These are phyloP conservation scores for Laothoe populi DNA, from an alignment of 2,888 invertebrate species.

Conservation along the genomic window DNA sequence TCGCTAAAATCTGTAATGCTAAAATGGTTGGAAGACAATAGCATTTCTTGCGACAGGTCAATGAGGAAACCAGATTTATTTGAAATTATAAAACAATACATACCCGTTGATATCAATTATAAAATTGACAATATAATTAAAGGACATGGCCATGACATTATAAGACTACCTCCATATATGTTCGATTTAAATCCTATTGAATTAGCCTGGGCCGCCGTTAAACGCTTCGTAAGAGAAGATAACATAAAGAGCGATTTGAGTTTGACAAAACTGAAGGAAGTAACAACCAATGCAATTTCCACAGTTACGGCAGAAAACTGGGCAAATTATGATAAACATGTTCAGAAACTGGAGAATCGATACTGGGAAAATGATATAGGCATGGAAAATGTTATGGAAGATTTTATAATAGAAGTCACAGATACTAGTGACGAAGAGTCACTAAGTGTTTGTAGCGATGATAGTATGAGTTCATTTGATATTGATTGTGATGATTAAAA, in stretches of 20 bases:
- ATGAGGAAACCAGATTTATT: not conserved
- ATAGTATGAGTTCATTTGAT: too few species aligned
- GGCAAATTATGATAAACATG: not conserved
- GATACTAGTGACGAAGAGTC: too few species aligned
- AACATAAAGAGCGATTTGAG: not conserved
- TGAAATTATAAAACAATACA: too few species aligned
- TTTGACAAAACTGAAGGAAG: not conserved
- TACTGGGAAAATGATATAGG: constrained; percentile 4
- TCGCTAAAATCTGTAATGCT: not conserved
- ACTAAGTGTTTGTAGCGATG: too few species aligned
- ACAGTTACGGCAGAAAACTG: not conserved
- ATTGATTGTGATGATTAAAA: too few species aligned
- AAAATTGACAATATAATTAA: not conserved
- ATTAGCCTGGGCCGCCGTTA: not conserved
- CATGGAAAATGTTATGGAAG: constrained; percentile 20
- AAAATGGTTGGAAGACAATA: not conserved
- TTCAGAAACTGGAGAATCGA: not conserved
- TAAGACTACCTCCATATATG: not conserved
- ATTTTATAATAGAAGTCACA: too few species aligned
- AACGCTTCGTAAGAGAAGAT: not conserved
- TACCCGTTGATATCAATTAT: not conserved
- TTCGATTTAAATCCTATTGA: constrained; percentile 12
- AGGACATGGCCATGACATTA: not conserved
- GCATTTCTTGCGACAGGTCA: too few species aligned
- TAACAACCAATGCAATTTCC: not conserved